A percentile compares a stretch with the other conserved stretches of the same genome.
phyloP scores from a whole-genome alignment of 2,797 vertebrate genomes.

The Hypotaenidia philippensis region DNA sequence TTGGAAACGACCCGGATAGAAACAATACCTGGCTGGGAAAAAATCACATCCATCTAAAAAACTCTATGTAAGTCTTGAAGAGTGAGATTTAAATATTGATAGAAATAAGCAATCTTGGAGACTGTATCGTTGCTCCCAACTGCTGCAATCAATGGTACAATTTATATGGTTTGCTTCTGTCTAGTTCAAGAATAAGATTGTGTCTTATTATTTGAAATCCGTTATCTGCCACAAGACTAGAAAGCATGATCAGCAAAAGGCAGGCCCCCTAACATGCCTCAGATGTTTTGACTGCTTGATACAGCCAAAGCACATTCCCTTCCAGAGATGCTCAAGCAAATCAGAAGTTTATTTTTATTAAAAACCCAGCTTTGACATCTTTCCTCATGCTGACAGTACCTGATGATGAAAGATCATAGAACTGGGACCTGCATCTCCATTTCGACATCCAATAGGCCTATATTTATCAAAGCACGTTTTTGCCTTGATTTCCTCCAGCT shows the following conservation, averaged over 20 bases:
- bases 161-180: background rate
- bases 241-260: background rate
- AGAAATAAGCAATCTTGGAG: background rate
- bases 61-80: background rate
- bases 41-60: background rate
- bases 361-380: background rate
- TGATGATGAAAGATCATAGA: background rate
- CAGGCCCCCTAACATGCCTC: background rate
- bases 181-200: background rate
- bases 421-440: background rate
- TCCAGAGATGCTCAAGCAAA: background rate
- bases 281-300: background rate
- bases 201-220: background rate
- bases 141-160: background rate
- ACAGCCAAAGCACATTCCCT: background rate
- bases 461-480: background rate
- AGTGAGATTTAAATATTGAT: background rate
- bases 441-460: background rate
- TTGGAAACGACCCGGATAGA: background rate
- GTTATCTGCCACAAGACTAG: background rate
- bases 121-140: background rate
- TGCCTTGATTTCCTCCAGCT: background rate
- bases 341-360: background rate
- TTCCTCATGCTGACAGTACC: background rate
- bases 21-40: background rate